Conservation (phyloP, 2,888 invertebrate species). For the Didymodactylos carnosus region DNA sequence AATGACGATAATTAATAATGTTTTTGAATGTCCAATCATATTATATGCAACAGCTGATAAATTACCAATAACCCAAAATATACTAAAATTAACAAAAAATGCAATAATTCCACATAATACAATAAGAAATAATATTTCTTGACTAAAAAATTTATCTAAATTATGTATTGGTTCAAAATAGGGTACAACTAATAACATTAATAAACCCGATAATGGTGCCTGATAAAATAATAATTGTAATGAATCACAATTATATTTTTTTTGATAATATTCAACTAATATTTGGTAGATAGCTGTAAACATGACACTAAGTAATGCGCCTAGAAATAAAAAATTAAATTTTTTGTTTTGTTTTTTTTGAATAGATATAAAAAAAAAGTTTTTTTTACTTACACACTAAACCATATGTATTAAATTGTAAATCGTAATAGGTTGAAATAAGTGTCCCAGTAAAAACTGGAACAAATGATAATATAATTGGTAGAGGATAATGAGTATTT, state of each 20-base stretch:
- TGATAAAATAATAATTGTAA: constrained; percentile 1
- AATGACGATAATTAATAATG: neutral
- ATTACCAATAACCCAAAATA: neutral
- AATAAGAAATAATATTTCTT: neutral
- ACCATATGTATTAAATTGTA: neutral
- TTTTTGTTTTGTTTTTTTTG: too few relatives aligned
- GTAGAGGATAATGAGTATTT: neutral
- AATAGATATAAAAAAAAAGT: neutral
- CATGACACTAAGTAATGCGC: neutral
- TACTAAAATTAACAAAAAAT: neutral
- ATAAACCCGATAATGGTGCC: neutral
- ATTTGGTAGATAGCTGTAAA: neutral
- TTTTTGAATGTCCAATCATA: neutral
- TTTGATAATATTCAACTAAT: neutral
- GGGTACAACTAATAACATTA: neutral
- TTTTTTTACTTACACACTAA: neutral
- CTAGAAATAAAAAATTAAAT: neutral
- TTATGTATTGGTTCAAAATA: neutral
- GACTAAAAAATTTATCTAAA: neutral
- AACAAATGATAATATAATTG: neutral
- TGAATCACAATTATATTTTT: neutral
- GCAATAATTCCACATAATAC: neutral
- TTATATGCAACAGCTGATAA: neutral
- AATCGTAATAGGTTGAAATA: neutral
- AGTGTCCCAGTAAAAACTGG: neutral